phyloP scores from a whole-genome alignment of 2,797 vertebrate species.

The Galagoides demidoff region DNA sequence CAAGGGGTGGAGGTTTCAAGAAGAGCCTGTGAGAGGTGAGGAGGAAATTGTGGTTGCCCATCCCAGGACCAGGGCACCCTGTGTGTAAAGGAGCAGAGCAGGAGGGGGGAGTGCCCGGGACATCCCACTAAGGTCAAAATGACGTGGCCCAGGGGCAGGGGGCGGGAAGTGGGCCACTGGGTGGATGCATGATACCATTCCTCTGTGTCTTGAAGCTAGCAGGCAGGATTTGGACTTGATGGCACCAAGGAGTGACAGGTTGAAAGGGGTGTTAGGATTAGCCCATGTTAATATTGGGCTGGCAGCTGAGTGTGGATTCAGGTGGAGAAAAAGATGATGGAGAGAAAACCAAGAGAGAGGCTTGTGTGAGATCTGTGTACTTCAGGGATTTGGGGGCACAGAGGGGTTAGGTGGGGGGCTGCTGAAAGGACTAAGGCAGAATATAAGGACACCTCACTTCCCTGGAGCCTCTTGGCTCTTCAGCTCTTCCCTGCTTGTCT shows the following conservation, averaged over 20 bases:
- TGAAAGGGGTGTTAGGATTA: not conserved
- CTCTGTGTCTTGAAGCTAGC: not conserved
- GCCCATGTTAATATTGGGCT: not conserved
- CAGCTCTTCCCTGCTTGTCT: not conserved
- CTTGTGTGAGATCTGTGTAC: not conserved
- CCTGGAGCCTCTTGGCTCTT: not conserved
- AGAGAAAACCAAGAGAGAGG: not conserved
- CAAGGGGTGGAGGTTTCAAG: not conserved
- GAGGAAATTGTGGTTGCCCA: not conserved
- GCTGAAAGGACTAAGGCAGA: not conserved
- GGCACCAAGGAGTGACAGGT: not conserved
- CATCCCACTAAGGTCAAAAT: not conserved
- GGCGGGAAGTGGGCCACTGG: too few relatives aligned
- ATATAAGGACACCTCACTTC: not conserved
- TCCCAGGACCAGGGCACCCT: not conserved
- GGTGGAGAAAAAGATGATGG: not conserved
- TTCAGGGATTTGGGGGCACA: not conserved
- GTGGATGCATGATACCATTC: not conserved
- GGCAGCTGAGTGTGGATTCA: not conserved
- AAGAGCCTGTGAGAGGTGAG: not conserved
- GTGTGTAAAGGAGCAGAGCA: not conserved
- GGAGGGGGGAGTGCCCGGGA: not conserved
- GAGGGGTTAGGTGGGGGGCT: accelerated
- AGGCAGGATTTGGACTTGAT: not conserved
- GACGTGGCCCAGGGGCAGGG: not conserved